These are phyloP conservation scores for Drosophila pachea DNA, from an alignment of 1,140 invertebrate species.

Conservation along the genomic window DNA sequence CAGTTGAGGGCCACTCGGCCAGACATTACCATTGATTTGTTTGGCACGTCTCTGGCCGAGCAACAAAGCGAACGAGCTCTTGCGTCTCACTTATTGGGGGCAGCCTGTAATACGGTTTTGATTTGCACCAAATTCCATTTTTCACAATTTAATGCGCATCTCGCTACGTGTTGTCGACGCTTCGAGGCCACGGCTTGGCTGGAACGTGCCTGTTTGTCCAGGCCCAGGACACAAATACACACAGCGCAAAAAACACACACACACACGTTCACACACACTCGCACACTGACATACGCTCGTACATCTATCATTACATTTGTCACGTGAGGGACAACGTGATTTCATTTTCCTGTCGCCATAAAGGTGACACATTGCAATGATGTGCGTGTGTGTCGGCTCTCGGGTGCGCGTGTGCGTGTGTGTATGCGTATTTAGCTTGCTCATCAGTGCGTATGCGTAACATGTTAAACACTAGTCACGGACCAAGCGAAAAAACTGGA, in stretches of 20 bases:
- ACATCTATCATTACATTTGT: constrained; percentile 77
- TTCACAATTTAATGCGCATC: constrained; percentile 77
- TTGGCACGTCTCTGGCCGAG: constrained; percentile 41
- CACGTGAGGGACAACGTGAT: constrained; percentile 76
- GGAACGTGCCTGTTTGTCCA: constrained; percentile 56
- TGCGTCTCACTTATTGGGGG: constrained; percentile 65
- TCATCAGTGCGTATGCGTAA: constrained; percentile 55
- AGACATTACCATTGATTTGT: constrained; percentile 69
- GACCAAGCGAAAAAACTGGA: constrained; percentile 15
- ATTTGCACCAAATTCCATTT: constrained; percentile 76
- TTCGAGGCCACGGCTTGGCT: constrained; percentile 37
- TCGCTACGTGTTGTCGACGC: constrained; percentile 74
- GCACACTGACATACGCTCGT: not conserved
- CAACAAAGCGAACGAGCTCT: constrained; percentile 19
- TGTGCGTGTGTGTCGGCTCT: constrained; percentile 26
- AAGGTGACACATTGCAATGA: constrained; percentile 75
- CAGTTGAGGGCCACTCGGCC: constrained; percentile 44
- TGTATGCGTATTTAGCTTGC: constrained; percentile 16
- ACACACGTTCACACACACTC: constrained; percentile 21
- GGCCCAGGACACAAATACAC: constrained; percentile 11
- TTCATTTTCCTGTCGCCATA: constrained; percentile 77
- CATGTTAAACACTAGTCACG: constrained; percentile 44
- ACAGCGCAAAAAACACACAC: constrained; percentile 12
- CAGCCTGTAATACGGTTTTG: constrained; percentile 72
- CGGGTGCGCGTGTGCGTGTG: constrained; percentile 14